Evolutionary conservation across 2,888 invertebrate species (phyloP).

Genomic region (Embidobia sp.): DNA sequence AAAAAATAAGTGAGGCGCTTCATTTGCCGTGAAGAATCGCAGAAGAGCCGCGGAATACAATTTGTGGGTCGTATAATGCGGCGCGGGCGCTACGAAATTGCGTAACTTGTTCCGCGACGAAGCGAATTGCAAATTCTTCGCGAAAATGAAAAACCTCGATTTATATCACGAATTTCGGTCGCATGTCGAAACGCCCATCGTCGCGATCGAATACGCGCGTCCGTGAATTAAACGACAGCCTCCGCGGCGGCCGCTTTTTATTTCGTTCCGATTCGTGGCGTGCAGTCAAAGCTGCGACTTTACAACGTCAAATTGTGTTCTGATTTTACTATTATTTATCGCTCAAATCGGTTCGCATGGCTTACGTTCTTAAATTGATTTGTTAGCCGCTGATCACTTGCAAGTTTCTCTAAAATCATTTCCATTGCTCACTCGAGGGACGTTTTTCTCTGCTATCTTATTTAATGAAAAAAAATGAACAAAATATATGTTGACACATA

Average conservation of each 20-base stretch:
- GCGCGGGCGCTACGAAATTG: conserved; percentile 12
- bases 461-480: too few species aligned
- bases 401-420: too few species aligned
- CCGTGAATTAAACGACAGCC: conserved; percentile 56
- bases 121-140: conserved; percentile 60
- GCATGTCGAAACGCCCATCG: conserved; percentile 55
- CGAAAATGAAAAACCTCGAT: conserved; percentile 58
- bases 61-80: conserved; percentile 26
- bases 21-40: conserved; percentile 28
- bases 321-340: conserved; percentile 6
- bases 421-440: too few species aligned
- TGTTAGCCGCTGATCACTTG: too few species aligned
- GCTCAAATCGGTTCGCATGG: conserved; percentile 1
- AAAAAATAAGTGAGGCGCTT: conserved; percentile 65
- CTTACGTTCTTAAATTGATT: conserved; percentile 16
- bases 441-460: too few species aligned
- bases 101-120: conserved; percentile 34
- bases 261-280: conserved; percentile 29
- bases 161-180: conserved; percentile 59
- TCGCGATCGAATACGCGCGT: conserved; percentile 47
- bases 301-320: conserved; percentile 32
- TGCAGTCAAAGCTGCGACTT: conserved; percentile 13
- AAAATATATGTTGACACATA: too few species aligned
- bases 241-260: conserved; percentile 36
- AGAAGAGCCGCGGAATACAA: conserved; percentile 8